Conservation (phyloP, 2,888 invertebrate species). For the Leptinotarsa rubiginosa region DNA sequence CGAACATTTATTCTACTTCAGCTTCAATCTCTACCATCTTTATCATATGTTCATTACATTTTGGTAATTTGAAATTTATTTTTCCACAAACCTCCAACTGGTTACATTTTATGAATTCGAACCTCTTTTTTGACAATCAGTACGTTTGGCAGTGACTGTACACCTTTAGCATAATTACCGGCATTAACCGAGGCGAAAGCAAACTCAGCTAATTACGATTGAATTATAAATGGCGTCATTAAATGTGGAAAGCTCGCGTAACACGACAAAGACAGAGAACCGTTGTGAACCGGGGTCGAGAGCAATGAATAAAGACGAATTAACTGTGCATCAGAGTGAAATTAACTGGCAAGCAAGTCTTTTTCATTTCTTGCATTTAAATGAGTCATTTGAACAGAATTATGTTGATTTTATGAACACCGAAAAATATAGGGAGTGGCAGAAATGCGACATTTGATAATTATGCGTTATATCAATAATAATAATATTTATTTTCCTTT, state of each 20-base stretch:
- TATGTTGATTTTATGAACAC: not conserved
- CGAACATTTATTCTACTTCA: too few species aligned
- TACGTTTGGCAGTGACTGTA: conserved; percentile 21
- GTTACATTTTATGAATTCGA: not conserved
- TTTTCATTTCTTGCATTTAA: conserved; percentile 33
- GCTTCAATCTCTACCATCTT: too few species aligned
- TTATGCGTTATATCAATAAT: too few species aligned
- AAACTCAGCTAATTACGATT: conserved; percentile 50
- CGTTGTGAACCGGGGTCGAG: conserved; percentile 10
- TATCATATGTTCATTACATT: too few species aligned
- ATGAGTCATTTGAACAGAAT: conserved; percentile 31
- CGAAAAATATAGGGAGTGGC: not conserved
- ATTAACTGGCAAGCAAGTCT: conserved; percentile 37
- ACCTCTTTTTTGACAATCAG: not conserved
- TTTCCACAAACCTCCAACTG: too few species aligned
- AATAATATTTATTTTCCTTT: too few species aligned
- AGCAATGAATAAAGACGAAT: conserved; percentile 23
- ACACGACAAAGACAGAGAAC: conserved; percentile 26
- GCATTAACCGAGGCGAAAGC: conserved; percentile 41
- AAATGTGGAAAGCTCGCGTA: conserved; percentile 45
- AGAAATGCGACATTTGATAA: not conserved
- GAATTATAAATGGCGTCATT: conserved; percentile 56
- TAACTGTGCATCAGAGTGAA: conserved; percentile 25
- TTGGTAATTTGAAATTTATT: too few species aligned
- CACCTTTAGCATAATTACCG: conserved; percentile 35